phyloP scores from a whole-genome alignment of 2,888 invertebrate genomes.

The Trachelus iudaicus region DNA sequence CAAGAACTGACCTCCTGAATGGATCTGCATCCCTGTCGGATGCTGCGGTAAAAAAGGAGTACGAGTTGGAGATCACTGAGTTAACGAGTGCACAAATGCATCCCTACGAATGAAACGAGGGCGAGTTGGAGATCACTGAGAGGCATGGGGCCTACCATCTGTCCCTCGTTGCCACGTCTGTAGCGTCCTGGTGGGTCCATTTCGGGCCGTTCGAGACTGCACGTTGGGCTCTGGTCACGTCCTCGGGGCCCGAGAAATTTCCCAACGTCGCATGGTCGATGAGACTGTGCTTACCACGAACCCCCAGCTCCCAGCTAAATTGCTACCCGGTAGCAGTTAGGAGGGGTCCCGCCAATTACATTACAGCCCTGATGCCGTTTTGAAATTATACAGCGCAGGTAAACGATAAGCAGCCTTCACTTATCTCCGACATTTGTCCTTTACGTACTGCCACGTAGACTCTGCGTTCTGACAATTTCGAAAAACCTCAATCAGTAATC shows the following conservation, averaged over 20 bases:
- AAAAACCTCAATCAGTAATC: not conserved
- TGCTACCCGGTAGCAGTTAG: slow-evolving; percentile 9
- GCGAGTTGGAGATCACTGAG: slow-evolving; percentile 21
- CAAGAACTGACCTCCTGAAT: not conserved
- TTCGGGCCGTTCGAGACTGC: slow-evolving; percentile 20
- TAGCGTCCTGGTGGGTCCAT: slow-evolving; percentile 38
- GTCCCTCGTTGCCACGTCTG: slow-evolving; percentile 56
- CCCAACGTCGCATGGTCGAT: slow-evolving; percentile 24
- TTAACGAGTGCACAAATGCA: slow-evolving; percentile 3
- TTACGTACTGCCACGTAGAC: not conserved
- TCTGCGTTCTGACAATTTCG: not conserved
- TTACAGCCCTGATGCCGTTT: not conserved
- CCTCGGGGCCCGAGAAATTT: slow-evolving; percentile 20
- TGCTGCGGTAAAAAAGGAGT: not conserved
- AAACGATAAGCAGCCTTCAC: not conserved
- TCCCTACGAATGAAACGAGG: slow-evolving; percentile 25
- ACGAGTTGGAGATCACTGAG: slow-evolving; percentile 20
- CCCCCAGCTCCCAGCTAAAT: not conserved
- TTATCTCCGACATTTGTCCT: not conserved
- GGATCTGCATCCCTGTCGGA: not conserved
- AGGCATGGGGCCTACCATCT: slow-evolving; percentile 33
- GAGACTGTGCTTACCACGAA: not conserved
- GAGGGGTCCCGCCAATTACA: slow-evolving; percentile 1
- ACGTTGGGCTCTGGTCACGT: slow-evolving; percentile 18
- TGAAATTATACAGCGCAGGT: not conserved